A percentile compares a stretch with the other conserved stretches of the same genome.
Conservation (phyloP, 1,140 invertebrate species). For the Apis cerana region DNA sequence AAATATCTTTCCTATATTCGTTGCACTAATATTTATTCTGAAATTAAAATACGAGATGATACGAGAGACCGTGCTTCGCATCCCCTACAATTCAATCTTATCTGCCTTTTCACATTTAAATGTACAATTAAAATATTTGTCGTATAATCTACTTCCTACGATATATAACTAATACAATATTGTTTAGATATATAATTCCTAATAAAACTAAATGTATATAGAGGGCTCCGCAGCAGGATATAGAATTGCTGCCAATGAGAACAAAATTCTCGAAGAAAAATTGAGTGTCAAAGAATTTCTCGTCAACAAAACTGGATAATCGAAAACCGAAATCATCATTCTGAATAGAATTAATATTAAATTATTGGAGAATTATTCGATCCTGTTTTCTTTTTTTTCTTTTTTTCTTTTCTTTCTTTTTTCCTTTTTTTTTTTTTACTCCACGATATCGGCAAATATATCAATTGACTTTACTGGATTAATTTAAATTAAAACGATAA, state of each 20-base stretch:
- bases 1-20: background rate
- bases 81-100: background rate
- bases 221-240: slow-evolving; percentile 64
- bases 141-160: background rate
- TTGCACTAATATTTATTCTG: background rate
- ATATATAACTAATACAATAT: slow-evolving; percentile 9
- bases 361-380: too few relatives aligned
- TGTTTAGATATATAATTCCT: background rate
- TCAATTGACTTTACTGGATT: too few relatives aligned
- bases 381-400: too few relatives aligned
- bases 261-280: background rate
- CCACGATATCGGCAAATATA: too few relatives aligned
- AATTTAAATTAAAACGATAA: too few relatives aligned
- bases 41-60: background rate
- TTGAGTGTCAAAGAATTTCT: background rate
- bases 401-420: too few relatives aligned
- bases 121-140: background rate
- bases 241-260: slow-evolving; percentile 50
- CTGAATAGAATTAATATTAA: too few relatives aligned
- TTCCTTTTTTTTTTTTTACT: too few relatives aligned
- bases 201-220: slow-evolving; percentile 48
- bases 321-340: too few relatives aligned
- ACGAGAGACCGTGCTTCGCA: background rate
- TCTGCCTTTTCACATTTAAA: background rate
- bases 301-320: background rate